phyloP scores from a whole-genome alignment of 2,797 vertebrate species.

The Schizopygopsis pylzovi region DNA sequence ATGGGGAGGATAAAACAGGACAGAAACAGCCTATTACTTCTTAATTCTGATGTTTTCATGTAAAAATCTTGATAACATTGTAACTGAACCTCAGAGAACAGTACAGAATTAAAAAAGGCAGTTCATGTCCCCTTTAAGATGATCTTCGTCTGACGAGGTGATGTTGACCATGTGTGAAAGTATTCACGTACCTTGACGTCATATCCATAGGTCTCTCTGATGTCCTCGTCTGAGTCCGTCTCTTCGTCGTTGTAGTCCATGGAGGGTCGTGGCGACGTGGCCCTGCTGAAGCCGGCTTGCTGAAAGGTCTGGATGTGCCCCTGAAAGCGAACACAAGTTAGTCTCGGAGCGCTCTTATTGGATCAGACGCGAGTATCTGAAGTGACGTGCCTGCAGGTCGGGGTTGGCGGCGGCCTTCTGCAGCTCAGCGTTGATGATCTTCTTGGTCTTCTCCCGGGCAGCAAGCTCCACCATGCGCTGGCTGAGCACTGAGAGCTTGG shows the following conservation, averaged over 20 bases:
- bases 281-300: constrained; percentile 94
- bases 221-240: constrained; percentile 97
- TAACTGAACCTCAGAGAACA: too few relatives aligned
- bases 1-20: too few relatives aligned
- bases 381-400: constrained; percentile 85
- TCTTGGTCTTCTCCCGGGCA: constrained; percentile 96
- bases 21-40: too few relatives aligned
- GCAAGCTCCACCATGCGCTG: constrained; percentile 99
- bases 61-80: too few relatives aligned
- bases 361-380: background rate
- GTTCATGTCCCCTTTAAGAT: too few relatives aligned
- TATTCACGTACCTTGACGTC: constrained; percentile 85
- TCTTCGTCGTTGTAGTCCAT: constrained; percentile 97
- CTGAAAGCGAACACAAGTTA: constrained; percentile 67
- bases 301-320: constrained; percentile 98
- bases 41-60: too few relatives aligned
- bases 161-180: background rate
- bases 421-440: constrained; percentile 97
- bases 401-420: constrained; percentile 98
- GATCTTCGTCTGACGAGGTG: too few relatives aligned
- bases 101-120: too few relatives aligned
- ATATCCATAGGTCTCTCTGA: constrained; percentile 94
- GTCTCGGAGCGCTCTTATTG: background rate
- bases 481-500: constrained; percentile 95
- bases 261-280: constrained; percentile 89